Base-by-base conservation (phyloP, 2,888 invertebrate species). In the Agrilus biguttatus region DNA sequence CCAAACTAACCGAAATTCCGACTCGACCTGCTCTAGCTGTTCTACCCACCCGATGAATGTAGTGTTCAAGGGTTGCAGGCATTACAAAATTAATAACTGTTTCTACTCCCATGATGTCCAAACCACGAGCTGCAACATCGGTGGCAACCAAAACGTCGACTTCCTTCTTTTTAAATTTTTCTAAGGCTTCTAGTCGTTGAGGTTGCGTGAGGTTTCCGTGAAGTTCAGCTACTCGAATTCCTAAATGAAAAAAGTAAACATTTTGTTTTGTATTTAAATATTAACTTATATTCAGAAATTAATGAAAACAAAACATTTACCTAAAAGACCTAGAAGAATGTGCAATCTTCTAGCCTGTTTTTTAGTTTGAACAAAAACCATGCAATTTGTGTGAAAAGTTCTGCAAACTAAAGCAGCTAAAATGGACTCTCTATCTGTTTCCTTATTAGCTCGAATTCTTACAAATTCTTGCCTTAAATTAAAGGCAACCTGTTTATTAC, bases 191-290 rank as follows among this genome's bases (percentile, higher is more conserved):
- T 51, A 96, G 67, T 46, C 96, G 82, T 64, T 93, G 92, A 0
- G 89, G 86, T 66, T 98, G 98, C n/a, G 88, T 86, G 21, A 98
- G 70, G 56, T 95, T 92, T 0, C 97, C 95, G 62, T 98, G 98
- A 40, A 98, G 74, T 63, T 98, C 97, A 1, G 69, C 72, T 23
- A 86, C 85, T 66, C 84, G 86, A 2, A 96, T 70, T 0, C 46
- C 48, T 28, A 28, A 28, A 28, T 10, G 2, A n/a, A 36, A 36
- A 17, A 36, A 12, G 12, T 2, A 36, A 36, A 36, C 5, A 10
- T 4, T 3, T 4, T 17, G 6, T 35, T 13, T 35, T 35, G 8
- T 17, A 17, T 17, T 17, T 17, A 17, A 17, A 17, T 17, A 17
- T 21, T 21, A 21, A 21, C 1, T 21, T 21, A 21, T 21, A 21